Evolutionary conservation across 1,140 invertebrate genomes (phyloP).

Genomic region (Calycopis cecrops): DNA sequence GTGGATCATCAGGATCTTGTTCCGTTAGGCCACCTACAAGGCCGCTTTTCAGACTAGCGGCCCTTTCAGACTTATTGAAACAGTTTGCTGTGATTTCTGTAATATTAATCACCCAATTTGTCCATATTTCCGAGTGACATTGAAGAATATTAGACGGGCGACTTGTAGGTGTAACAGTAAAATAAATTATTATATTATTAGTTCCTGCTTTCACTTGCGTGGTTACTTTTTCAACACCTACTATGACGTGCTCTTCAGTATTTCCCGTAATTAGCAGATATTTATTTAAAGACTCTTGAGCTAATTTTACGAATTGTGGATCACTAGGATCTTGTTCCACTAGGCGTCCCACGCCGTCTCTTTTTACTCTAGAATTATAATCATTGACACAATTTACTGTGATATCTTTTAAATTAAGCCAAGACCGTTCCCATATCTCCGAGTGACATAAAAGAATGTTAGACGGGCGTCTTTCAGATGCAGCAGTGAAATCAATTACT

Average conservation of each 20-base stretch:
- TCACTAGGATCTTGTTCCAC: no score
- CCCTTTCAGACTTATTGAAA: not conserved
- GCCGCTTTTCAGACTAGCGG: not conserved
- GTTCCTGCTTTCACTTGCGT: conserved; percentile 35
- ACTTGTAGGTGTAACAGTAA: no score
- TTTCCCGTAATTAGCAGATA: conserved; percentile 29
- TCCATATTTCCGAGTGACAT: conserved; percentile 26
- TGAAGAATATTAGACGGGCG: conserved; percentile 4
- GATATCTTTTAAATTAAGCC: conserved; percentile 14
- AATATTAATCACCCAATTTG: conserved; percentile 15
- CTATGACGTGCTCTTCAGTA: conserved; percentile 22
- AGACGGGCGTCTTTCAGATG: not conserved
- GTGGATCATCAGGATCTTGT: conserved; percentile 26
- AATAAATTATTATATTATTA: conserved; percentile 28
- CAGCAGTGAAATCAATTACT: conserved; percentile 29
- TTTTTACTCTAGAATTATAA: not conserved
- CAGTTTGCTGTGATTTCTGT: conserved; percentile 19
- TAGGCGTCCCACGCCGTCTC: conserved; percentile 22
- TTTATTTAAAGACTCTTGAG: conserved; percentile 33
- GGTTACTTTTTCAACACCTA: conserved; percentile 31
- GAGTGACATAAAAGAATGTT: conserved; percentile 19
- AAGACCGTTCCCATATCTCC: conserved; percentile 22
- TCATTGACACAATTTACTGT: not conserved
- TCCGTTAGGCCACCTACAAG: conserved; percentile 18
- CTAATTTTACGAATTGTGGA: conserved; percentile 30